Evolutionary conservation across 2,113 vertebrate species (phyloP), one percentile per base, ranked within the genome.

Genomic region (Lichenostomus cassidix): DNA sequence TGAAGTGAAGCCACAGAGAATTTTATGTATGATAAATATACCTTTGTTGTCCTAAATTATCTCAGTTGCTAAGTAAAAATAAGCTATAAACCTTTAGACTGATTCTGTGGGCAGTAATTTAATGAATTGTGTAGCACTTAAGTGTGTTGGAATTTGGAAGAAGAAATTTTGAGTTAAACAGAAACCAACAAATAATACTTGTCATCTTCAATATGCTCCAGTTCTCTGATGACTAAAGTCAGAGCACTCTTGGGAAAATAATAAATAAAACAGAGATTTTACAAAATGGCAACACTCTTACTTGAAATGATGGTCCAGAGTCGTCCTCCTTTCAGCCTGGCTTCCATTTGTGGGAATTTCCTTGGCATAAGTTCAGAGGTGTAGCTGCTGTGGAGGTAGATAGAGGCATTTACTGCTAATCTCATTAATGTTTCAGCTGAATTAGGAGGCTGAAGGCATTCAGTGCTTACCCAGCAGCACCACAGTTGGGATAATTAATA

Each of bases 351-450:
- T 71, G 69, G 80, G 35, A 39, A 65, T 79, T 55, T 71, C 89
- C 87, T 63, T 70, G 65, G 90, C 29, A 1, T 55, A 29, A 85
- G 65, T 75, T 85, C 91, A 89, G 94, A 89, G 84, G 86, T 93
- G 58, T 67, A 70, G 94, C 92, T 96, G 92, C 91, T 96, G 95
- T 89, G 83, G 8, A 92, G 89, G 80, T 42, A 88, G 96, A 92
- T 91, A 94, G 87, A 95, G 82, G 90, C 88, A 95, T 96, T 95
- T 94, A 25, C 37, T 94, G 85, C 73, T 94, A 89, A 97, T 96
- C 83, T 11, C 60, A 87, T 93, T 91, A 96, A 69, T 85, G 70
- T 85, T 96, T 62, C 69, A 83, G 87, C 84, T 92, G 93, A 96
- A 83, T 93, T 77, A 81, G 2, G 76, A 71, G 82, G 41, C 23